These are phyloP conservation scores for Nomada flava DNA, from an alignment of 2,888 invertebrate species.

Conservation along the genomic window DNA sequence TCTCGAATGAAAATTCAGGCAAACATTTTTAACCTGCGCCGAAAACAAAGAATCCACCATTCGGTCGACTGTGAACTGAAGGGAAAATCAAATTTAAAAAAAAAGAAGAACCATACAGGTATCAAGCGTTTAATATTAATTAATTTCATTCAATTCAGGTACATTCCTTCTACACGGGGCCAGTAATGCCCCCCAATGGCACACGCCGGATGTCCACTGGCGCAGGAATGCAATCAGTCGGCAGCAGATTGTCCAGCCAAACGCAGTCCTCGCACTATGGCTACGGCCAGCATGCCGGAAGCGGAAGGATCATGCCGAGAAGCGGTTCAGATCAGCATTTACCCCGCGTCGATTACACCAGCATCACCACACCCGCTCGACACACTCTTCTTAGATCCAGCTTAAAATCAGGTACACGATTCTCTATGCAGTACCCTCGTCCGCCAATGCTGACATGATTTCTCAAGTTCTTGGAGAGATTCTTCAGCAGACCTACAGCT, in stretches of 20 bases:
- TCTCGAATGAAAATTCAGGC: neutral
- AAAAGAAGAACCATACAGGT: neutral
- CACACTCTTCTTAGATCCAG: constrained; percentile 93
- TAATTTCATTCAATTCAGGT: constrained; percentile 84
- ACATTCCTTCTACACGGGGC: constrained; percentile 92
- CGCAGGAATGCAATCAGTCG: constrained; percentile 85
- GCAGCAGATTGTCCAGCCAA: constrained; percentile 83
- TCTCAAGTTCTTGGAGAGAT: too few relatives aligned
- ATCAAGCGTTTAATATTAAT: neutral
- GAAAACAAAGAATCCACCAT: neutral
- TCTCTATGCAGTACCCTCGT: neutral
- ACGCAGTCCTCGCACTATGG: constrained; percentile 83
- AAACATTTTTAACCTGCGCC: neutral
- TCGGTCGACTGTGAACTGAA: constrained; percentile 26
- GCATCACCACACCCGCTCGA: constrained; percentile 88
- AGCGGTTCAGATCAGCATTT: constrained; percentile 97
- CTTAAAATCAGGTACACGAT: constrained; percentile 88
- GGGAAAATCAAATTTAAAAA: neutral
- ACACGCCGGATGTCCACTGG: constrained; percentile 89
- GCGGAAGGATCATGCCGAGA: constrained; percentile 89
- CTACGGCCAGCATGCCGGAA: constrained; percentile 85
- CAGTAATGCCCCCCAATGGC: constrained; percentile 84
- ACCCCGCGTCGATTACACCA: constrained; percentile 93
- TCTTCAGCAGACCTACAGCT: too few relatives aligned
- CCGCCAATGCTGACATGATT: too few relatives aligned